Percentiles rank a stretch among this genome's conserved stretches.
Evolutionary conservation across 2,888 invertebrate genomes (phyloP).

Genomic region (Sinentomon sp.): DNA sequence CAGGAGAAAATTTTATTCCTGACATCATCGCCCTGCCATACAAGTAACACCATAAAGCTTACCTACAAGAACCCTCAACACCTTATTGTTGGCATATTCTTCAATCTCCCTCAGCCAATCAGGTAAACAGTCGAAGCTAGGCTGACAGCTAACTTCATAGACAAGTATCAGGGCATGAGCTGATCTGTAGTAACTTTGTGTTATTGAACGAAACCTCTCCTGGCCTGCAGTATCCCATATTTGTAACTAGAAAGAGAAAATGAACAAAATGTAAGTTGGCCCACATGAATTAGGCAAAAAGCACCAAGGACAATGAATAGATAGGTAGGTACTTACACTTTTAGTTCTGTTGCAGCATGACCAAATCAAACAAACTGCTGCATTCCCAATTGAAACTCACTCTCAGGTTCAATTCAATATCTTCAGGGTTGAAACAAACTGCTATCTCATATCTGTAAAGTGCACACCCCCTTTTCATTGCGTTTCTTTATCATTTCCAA

Average conservation of each 20-base stretch:
- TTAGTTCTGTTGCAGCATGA: too few relatives aligned
- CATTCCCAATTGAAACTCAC: too few relatives aligned
- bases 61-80: constrained; percentile 80
- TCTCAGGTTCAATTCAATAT: too few relatives aligned
- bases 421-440: too few relatives aligned
- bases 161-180: constrained; percentile 90
- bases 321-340: too few relatives aligned
- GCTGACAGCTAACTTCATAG: constrained; percentile 91
- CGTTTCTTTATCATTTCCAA: too few relatives aligned
- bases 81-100: constrained; percentile 85
- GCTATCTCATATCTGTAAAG: too few relatives aligned
- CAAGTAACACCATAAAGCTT: constrained; percentile 20
- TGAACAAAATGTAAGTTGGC: too few relatives aligned
- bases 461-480: too few relatives aligned
- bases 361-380: too few relatives aligned
- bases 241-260: constrained; percentile 41
- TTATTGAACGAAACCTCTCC: constrained; percentile 82
- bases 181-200: constrained; percentile 88
- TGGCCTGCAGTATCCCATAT: constrained; percentile 99
- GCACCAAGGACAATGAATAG: too few relatives aligned
- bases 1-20: background rate
- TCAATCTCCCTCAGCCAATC: constrained; percentile 94
- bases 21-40: background rate
- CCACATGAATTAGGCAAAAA: too few relatives aligned
- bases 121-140: constrained; percentile 85